Evolutionary conservation across 1,140 invertebrate genomes (phyloP).

Genomic region (Drosophila insularis): DNA sequence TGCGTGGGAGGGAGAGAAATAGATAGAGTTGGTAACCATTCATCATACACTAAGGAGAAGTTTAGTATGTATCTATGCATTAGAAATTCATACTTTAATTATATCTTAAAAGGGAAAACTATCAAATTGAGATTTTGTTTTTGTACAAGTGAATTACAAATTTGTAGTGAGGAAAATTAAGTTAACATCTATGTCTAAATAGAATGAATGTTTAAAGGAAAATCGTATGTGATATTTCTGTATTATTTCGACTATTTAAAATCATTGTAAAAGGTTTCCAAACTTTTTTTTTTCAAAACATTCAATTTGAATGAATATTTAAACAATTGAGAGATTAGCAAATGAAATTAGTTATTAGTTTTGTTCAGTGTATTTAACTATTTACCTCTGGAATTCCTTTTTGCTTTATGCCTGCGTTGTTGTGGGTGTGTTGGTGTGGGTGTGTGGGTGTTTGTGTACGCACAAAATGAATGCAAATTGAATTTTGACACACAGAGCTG

Average conservation of each 20-base stretch:
- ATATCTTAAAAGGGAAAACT: too few relatives aligned
- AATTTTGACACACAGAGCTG: constrained; percentile 66
- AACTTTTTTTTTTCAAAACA: too few relatives aligned
- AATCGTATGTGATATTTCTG: too few relatives aligned
- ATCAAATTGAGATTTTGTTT: too few relatives aligned
- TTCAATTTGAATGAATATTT: too few relatives aligned
- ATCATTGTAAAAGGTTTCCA: too few relatives aligned
- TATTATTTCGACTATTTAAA: too few relatives aligned
- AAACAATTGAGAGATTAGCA: too few relatives aligned
- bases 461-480: constrained; percentile 58
- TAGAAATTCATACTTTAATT: background rate
- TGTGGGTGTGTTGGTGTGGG: background rate
- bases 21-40: background rate
- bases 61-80: background rate
- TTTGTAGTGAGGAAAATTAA: too few relatives aligned
- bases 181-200: too few relatives aligned
- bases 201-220: too few relatives aligned
- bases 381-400: constrained; percentile 5
- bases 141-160: too few relatives aligned
- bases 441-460: constrained; percentile 22
- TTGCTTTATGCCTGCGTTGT: background rate
- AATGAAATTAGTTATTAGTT: background rate
- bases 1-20: background rate
- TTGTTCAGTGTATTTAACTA: background rate
- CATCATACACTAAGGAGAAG: background rate